A percentile compares a stretch with the other conserved stretches of the same genome.
These are phyloP conservation scores for Phrynocephalus vlangalii DNA, from an alignment of 2,797 vertebrate species.

Conservation along the genomic window DNA sequence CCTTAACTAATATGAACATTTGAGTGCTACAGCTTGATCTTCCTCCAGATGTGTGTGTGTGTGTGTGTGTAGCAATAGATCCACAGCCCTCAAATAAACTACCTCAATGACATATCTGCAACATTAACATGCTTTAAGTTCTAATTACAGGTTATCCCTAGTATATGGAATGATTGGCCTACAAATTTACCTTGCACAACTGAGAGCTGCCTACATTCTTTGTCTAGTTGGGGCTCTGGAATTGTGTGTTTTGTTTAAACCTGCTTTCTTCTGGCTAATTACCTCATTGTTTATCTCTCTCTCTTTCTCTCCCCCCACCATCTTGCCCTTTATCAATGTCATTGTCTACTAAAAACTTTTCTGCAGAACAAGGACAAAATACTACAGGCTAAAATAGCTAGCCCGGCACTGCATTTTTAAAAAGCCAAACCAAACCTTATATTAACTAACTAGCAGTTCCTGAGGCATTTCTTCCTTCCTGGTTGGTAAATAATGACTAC, in stretches of 20 bases:
- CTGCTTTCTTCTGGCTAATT: slow-evolving; percentile 44
- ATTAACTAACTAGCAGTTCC: slow-evolving; percentile 29
- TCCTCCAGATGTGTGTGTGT: too few relatives aligned
- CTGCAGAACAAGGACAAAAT: slow-evolving; percentile 48
- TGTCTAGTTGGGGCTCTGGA: slow-evolving; percentile 38
- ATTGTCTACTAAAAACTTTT: slow-evolving; percentile 59
- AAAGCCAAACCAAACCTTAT: slow-evolving; percentile 44
- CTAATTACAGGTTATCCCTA: too few relatives aligned
- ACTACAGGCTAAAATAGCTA: slow-evolving; percentile 61
- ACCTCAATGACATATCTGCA: too few relatives aligned
- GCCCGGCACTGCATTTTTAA: slow-evolving; percentile 25
- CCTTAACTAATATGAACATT: too few relatives aligned
- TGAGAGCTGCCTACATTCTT: background rate
- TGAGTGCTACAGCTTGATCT: too few relatives aligned
- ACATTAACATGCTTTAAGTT: too few relatives aligned
- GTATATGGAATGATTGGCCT: too few relatives aligned
- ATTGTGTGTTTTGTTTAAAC: slow-evolving; percentile 31
- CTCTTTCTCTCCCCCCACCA: background rate
- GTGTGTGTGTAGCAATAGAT: too few relatives aligned
- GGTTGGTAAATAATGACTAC: slow-evolving; percentile 51
- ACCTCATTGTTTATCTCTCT: background rate
- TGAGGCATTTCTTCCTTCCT: slow-evolving; percentile 56
- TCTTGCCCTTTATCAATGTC: slow-evolving; percentile 54
- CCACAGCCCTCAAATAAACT: too few relatives aligned
- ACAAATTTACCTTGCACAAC: too few relatives aligned